Evolutionary conservation across 2,797 vertebrate species (phyloP), one percentile per base, ranked within the genome.

Genomic region (Protosalanx chinensis): DNA sequence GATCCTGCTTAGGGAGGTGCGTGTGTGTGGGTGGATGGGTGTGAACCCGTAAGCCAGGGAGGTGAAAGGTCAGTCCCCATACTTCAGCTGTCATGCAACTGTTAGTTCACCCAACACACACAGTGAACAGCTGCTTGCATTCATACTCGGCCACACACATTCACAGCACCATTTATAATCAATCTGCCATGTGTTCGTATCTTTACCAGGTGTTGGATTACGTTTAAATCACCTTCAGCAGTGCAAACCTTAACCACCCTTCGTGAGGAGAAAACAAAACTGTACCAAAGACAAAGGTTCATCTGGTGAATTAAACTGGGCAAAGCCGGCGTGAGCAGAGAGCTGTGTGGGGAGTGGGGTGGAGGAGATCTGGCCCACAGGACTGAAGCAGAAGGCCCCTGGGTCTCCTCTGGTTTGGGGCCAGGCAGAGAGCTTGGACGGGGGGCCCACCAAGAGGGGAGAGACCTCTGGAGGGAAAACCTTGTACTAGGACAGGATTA

Each of bases 311-410:
- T 60, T 72, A 51, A 23, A 37, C 61, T 56, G 67, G 49, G 72
- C 67, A 1, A 0, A 74, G 49, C 2, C 29, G 57, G 63, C 72
- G 68, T 32, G 30, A 18, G 13, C 10, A 51, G 56, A 7, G 23
- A 61, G 60, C 5, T 3, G 64, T 13, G 13, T 68, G n/a, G 13
- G 51, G 51, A 58, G 58, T 67, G 60, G 18, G 46, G 57, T 71
- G 49, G 79, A 61, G 0, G 88, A 82, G 35, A 82, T 72, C 64
- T 57, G 1, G 65, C 78, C 72, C 33, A 70, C 57, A 16, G 78
- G 64, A 23, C 70, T 76, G 64, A 83, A 74, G 33, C 68, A 35
- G 0, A 64, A 74, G 63, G n/a, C 68, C 62, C 57, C 51, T 53
- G 41, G 77, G 70, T 76, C 12, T 30, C 64, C 49, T 60, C 41